Conservation (phyloP, 2,888 invertebrate genomes). For the Diogma glabrata region DNA sequence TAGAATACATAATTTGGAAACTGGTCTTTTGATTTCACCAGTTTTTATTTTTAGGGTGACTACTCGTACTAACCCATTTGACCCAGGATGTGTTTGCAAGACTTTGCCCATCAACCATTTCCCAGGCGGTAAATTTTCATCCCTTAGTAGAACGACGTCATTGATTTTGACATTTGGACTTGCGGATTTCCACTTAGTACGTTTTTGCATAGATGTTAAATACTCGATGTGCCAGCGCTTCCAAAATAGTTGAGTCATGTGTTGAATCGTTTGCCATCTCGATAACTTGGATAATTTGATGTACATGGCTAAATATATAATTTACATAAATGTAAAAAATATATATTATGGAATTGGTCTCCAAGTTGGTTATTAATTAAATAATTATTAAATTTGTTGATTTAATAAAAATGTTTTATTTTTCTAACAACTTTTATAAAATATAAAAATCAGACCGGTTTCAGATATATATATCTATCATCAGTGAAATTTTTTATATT, state of each 20-base stretch:
- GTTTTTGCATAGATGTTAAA: constrained; percentile 20
- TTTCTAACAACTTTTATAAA: too few species aligned
- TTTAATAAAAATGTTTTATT: too few species aligned
- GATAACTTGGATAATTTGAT: constrained; percentile 3
- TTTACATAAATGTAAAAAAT: too few species aligned
- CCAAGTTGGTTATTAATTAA: too few species aligned
- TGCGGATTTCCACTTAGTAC: constrained; percentile 22
- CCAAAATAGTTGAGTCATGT: constrained; percentile 22
- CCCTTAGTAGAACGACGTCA: constrained; percentile 22
- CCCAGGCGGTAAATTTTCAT: constrained; percentile 20
- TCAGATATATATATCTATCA: too few species aligned
- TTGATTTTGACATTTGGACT: constrained; percentile 16
- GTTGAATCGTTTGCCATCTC: constrained; percentile 23
- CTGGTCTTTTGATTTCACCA: too few species aligned
- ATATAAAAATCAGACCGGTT: too few species aligned
- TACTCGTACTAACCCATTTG: constrained; percentile 20
- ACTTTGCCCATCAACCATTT: constrained; percentile 22
- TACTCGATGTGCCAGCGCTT: constrained; percentile 22
- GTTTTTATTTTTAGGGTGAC: constrained; percentile 7
- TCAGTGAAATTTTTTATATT: too few species aligned
- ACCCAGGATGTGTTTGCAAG: constrained; percentile 18
- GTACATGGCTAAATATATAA: too few species aligned
- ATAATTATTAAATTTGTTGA: too few species aligned
- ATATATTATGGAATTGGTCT: too few species aligned
- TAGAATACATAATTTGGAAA: too few species aligned